phyloP scores from a whole-genome alignment of 2,888 invertebrate species.

The Lithosia quadra region DNA sequence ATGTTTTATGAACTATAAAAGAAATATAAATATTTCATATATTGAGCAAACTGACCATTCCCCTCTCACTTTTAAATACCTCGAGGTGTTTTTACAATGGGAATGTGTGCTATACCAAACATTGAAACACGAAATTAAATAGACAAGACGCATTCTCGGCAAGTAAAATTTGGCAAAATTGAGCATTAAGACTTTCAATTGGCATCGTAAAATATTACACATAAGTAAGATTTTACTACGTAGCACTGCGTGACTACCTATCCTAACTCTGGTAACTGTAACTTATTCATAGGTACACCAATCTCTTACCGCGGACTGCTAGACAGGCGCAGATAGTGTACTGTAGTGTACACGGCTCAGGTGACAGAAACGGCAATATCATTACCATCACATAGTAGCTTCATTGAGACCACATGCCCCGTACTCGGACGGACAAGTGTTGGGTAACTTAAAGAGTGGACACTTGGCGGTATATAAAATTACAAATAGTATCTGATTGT shows the following conservation, averaged over 20 bases:
- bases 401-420: not conserved
- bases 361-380: constrained; percentile 49
- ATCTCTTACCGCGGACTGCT: constrained; percentile 62
- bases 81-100: constrained; percentile 55
- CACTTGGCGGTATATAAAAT: constrained; percentile 24
- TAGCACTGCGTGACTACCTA: constrained; percentile 77
- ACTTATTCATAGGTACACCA: constrained; percentile 77
- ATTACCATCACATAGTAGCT: constrained; percentile 17
- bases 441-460: constrained; percentile 10
- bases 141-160: constrained; percentile 82
- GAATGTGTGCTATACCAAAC: constrained; percentile 64
- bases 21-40: constrained; percentile 68
- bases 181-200: constrained; percentile 85
- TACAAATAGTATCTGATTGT: constrained; percentile 29
- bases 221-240: constrained; percentile 73
- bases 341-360: constrained; percentile 51
- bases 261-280: constrained; percentile 84
- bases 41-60: constrained; percentile 80
- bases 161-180: constrained; percentile 87
- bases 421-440: not conserved
- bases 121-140: constrained; percentile 68
- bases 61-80: constrained; percentile 58
- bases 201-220: constrained; percentile 78
- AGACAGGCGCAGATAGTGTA: constrained; percentile 56
- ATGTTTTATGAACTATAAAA: constrained; percentile 65